Conservation (phyloP, 2,113 vertebrate species). For the Cottus gobio region DNA sequence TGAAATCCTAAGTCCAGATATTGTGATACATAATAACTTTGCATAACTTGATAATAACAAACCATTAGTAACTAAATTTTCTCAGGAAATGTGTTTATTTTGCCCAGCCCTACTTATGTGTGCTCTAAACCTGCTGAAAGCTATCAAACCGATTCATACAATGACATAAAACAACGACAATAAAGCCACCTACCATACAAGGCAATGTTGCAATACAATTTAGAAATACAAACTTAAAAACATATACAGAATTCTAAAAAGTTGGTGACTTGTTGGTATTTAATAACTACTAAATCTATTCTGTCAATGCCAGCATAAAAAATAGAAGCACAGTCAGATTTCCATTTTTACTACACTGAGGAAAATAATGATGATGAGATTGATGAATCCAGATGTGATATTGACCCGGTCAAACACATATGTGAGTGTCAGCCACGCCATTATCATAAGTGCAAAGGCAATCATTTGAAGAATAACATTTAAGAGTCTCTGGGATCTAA, state of each 20-base stretch:
- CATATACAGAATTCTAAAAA: neutral
- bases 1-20: neutral
- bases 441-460: conserved; percentile 50
- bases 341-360: conserved; percentile 3
- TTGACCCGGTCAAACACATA: conserved; percentile 29
- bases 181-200: conserved; percentile 6
- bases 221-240: neutral
- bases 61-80: neutral
- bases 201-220: neutral
- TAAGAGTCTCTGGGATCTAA: neutral
- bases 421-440: conserved; percentile 37
- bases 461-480: conserved; percentile 33
- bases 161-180: conserved; percentile 33
- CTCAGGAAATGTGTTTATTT: neutral
- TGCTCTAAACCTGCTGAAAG: conserved; percentile 44
- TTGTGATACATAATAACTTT: neutral
- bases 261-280: neutral
- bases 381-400: conserved; percentile 36
- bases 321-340: neutral
- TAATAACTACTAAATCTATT: neutral
- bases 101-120: conserved; percentile 16
- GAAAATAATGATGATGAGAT: conserved; percentile 33
- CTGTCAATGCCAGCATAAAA: neutral
- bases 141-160: conserved; percentile 40
- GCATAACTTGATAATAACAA: neutral